These are phyloP conservation scores for Anthoscopus minutus DNA, from an alignment of 2,113 vertebrate genomes.

Conservation along the genomic window DNA sequence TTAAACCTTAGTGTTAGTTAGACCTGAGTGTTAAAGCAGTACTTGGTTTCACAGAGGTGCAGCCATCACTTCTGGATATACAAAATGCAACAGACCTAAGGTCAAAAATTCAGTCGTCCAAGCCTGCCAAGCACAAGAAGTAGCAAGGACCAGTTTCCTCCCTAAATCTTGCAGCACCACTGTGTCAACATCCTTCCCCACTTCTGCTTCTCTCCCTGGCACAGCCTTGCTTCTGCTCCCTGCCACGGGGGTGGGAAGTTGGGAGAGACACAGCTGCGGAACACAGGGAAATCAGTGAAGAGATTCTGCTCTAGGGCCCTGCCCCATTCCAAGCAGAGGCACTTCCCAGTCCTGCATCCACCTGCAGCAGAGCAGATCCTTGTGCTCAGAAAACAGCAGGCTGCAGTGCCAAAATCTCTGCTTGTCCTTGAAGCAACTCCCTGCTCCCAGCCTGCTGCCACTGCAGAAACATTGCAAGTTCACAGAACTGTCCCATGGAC, in stretches of 20 bases:
- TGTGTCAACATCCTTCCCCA: neutral
- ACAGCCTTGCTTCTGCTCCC: neutral
- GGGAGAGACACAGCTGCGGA: neutral
- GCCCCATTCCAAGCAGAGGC: neutral
- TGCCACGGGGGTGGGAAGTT: neutral
- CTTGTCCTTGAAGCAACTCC: neutral
- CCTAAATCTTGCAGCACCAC: neutral
- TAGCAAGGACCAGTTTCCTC: neutral
- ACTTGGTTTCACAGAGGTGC: neutral
- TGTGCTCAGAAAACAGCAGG: fast-evolving
- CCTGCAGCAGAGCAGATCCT: neutral
- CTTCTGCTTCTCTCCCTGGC: conserved; percentile 16
- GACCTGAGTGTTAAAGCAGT: neutral
- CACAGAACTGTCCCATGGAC: neutral
- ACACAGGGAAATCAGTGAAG: neutral
- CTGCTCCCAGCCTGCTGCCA: neutral
- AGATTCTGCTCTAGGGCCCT: neutral
- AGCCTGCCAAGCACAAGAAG: neutral
- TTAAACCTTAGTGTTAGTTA: neutral
- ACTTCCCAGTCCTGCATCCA: neutral
- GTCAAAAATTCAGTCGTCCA: neutral
- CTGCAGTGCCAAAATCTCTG: neutral
- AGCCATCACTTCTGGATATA: neutral
- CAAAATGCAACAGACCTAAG: neutral
- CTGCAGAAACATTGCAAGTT: neutral